Evolutionary conservation across 2,888 invertebrate genomes (phyloP), one percentile per base, ranked within the genome.

Genomic region (Pristionchus exspectatus): DNA sequence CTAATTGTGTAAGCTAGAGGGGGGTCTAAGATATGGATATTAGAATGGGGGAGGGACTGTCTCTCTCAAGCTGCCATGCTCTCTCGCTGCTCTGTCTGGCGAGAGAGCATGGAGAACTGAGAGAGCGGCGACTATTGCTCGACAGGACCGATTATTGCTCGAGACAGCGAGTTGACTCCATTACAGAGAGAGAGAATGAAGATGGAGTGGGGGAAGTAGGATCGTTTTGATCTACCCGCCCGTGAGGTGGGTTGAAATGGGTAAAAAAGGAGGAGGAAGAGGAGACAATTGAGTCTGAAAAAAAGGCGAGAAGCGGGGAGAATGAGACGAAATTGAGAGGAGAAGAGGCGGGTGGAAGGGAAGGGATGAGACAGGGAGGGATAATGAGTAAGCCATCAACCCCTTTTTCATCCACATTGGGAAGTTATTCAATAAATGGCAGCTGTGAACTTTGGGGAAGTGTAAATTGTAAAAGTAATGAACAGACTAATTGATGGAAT

Each of bases 1-100:
- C 81, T 81, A 81, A 81, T 81, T 81, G 81, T 81, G 81, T 81
- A 81, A 81, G 81, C 81, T 77, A 77, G 77, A 44, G 44, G 77
- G 38, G 21, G 44, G 77, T 77, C 77, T 77, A 38, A 77, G 77
- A 77, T 77, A 77, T 77, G 77, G 77, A 77, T 77, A 77, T 77
- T 77, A 77, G 77, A 77, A 44, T 77, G 77, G 77, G 38, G 10
- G 44, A 50, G 44, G 12, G 44, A 50, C 44, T 50, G 44, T 7
- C 44, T 50, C 44, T 50, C 44, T 50, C 44, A 3, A 9, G 7
- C 9, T 50, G 5, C 44, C 9, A 50, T 50, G 44, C 44, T 50
- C 44, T 50, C 44, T 50, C 44, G 44, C 10, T 12, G 9, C 44
- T 50, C 44, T 50, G 44, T 9, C 44, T 50, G 44, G 9, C 44